These are phyloP conservation scores for Manis crassicaudata DNA, from an alignment of 2,797 vertebrate genomes.

Conservation along the genomic window DNA sequence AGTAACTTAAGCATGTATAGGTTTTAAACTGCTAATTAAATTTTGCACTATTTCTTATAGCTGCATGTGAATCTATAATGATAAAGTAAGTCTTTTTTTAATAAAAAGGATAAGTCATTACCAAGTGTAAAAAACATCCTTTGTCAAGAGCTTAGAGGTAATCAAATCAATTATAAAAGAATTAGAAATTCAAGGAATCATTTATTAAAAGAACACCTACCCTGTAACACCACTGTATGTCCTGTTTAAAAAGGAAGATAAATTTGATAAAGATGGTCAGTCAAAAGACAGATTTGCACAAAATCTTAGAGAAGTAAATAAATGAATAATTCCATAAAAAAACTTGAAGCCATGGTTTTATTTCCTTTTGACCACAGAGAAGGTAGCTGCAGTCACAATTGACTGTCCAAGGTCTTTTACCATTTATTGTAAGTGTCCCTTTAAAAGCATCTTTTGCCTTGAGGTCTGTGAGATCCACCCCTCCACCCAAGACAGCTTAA, in stretches of 20 bases:
- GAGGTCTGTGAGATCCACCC: neutral
- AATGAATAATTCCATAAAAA: neutral
- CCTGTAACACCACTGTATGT: neutral
- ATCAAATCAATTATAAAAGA: neutral
- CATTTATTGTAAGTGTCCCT: neutral
- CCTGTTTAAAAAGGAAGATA: neutral
- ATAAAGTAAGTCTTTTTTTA: neutral
- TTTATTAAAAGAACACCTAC: neutral
- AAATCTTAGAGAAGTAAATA: neutral
- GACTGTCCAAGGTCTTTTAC: neutral
- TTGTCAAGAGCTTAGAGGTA: neutral
- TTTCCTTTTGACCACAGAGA: neutral
- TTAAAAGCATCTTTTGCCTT: conserved; percentile 24
- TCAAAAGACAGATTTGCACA: conserved; percentile 13
- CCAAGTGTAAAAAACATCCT: neutral
- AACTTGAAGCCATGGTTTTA: neutral
- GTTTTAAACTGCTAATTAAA: no score
- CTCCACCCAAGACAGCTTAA: neutral
- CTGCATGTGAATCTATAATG: neutral
- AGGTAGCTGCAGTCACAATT: neutral
- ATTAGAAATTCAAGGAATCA: neutral
- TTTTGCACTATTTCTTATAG: neutral
- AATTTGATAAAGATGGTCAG: neutral
- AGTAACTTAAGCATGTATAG: no score
- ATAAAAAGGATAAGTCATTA: neutral